These are phyloP conservation scores for Melinaea marsaeus DNA, from an alignment of 2,888 invertebrate genomes.

Conservation along the genomic window DNA sequence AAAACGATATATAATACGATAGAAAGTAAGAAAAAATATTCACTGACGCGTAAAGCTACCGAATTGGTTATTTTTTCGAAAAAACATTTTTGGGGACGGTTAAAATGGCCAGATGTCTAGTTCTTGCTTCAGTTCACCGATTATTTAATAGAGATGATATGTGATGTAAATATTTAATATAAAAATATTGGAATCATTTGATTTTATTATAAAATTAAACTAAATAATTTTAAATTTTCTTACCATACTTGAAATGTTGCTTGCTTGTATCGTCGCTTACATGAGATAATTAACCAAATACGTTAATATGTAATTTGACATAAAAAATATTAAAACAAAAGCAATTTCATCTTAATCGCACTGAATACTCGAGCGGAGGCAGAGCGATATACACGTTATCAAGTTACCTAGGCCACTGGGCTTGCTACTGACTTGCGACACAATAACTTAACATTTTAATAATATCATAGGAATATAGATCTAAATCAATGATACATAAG, in stretches of 20 bases:
- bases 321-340: constrained; percentile 64
- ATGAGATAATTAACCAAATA: not conserved
- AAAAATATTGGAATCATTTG: too few relatives aligned
- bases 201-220: too few relatives aligned
- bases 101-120: constrained; percentile 69
- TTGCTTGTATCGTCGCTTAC: not conserved
- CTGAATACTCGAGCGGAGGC: constrained; percentile 72
- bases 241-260: too few relatives aligned
- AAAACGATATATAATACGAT: constrained; percentile 31
- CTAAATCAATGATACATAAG: constrained; percentile 10
- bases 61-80: constrained; percentile 52
- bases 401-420: constrained; percentile 78
- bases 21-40: constrained; percentile 41
- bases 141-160: constrained; percentile 15
- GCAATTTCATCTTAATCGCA: constrained; percentile 70
- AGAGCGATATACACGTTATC: constrained; percentile 74
- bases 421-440: constrained; percentile 43
- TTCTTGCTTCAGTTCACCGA: constrained; percentile 56
- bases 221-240: too few relatives aligned
- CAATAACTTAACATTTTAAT: constrained; percentile 41
- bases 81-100: constrained; percentile 63
- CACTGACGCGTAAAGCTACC: constrained; percentile 67
- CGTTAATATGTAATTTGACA: constrained; percentile 24
- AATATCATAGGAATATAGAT: constrained; percentile 21
- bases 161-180: constrained; percentile 8